Percentiles rank a stretch among this genome's conserved stretches.
Conservation (phyloP, 2,888 invertebrate genomes). For the Fragum whitleyi region DNA sequence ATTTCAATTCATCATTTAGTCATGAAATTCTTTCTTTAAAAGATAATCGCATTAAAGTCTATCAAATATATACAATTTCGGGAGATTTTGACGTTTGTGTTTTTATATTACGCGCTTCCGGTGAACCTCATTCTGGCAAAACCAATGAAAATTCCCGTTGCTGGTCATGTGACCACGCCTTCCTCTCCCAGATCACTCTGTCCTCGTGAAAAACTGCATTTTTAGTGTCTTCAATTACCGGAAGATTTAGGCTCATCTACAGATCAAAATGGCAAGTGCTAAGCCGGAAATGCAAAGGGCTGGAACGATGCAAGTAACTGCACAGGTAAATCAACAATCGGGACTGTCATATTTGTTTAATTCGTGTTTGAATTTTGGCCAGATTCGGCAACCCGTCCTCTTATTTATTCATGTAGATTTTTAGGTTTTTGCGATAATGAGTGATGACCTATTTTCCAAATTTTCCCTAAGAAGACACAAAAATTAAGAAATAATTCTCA, state of each 20-base stretch:
- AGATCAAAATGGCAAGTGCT: slow-evolving; percentile 77
- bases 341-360: slow-evolving; percentile 27
- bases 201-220: slow-evolving; percentile 78
- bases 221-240: slow-evolving; percentile 67
- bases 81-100: slow-evolving; percentile 46
- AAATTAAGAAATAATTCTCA: slow-evolving; percentile 58
- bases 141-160: slow-evolving; percentile 72
- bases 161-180: slow-evolving; percentile 81
- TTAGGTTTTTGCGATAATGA: slow-evolving; percentile 30
- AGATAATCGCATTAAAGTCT: not conserved
- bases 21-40: not conserved
- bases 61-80: not conserved
- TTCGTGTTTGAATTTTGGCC: slow-evolving; percentile 27
- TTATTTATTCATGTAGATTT: slow-evolving; percentile 29
- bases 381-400: not conserved
- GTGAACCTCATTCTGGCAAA: slow-evolving; percentile 66
- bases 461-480: slow-evolving; percentile 22
- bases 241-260: slow-evolving; percentile 65
- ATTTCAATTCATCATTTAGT: slow-evolving; percentile 15
- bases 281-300: slow-evolving; percentile 77
- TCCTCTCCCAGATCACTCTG: slow-evolving; percentile 67
- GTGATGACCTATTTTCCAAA: slow-evolving; percentile 32
- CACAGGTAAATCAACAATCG: slow-evolving; percentile 75
- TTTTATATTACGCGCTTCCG: slow-evolving; percentile 77
- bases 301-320: slow-evolving; percentile 82